These are phyloP conservation scores for Matsumyia berberina DNA, from an alignment of 2,888 invertebrate species.

Conservation along the genomic window DNA sequence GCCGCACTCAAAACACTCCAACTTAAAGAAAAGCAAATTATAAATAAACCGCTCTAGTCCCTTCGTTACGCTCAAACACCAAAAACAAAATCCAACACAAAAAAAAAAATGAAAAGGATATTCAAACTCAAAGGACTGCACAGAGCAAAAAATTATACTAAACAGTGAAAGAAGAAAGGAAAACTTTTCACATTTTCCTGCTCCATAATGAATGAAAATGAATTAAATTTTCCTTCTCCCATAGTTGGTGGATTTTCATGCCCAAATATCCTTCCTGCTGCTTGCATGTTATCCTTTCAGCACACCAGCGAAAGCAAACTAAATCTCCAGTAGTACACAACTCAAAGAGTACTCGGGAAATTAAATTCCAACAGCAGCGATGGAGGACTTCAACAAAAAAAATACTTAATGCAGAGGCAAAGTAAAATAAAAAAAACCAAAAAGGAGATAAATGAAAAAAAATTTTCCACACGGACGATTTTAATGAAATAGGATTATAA, in stretches of 20 bases:
- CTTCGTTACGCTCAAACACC: slow-evolving; percentile 10
- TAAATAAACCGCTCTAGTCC: slow-evolving; percentile 52
- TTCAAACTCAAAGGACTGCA: slow-evolving; percentile 45
- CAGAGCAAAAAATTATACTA: not conserved
- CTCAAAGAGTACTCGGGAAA: slow-evolving; percentile 70
- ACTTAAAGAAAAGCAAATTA: slow-evolving; percentile 43
- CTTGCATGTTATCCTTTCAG: slow-evolving; percentile 68
- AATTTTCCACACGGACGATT: slow-evolving; percentile 74
- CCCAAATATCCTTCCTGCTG: slow-evolving; percentile 36
- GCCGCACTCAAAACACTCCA: slow-evolving; percentile 34
- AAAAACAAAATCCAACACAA: not conserved
- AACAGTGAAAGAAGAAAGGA: slow-evolving; percentile 48
- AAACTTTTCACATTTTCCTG: slow-evolving; percentile 69
- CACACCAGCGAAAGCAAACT: slow-evolving; percentile 64
- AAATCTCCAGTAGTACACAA: slow-evolving; percentile 59
- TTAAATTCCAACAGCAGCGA: slow-evolving; percentile 65
- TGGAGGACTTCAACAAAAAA: slow-evolving; percentile 56
- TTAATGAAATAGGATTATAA: slow-evolving; percentile 76
- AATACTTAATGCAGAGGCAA: slow-evolving; percentile 30
- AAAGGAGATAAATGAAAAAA: slow-evolving; percentile 64
- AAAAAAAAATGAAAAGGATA: slow-evolving; percentile 29
- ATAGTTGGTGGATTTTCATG: slow-evolving; percentile 13
- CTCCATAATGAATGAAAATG: slow-evolving; percentile 65
- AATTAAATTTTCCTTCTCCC: slow-evolving; percentile 58
- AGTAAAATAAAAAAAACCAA: slow-evolving; percentile 28